These are phyloP conservation scores for Chironomus tepperi DNA, from an alignment of 1,140 invertebrate genomes.

Conservation along the genomic window DNA sequence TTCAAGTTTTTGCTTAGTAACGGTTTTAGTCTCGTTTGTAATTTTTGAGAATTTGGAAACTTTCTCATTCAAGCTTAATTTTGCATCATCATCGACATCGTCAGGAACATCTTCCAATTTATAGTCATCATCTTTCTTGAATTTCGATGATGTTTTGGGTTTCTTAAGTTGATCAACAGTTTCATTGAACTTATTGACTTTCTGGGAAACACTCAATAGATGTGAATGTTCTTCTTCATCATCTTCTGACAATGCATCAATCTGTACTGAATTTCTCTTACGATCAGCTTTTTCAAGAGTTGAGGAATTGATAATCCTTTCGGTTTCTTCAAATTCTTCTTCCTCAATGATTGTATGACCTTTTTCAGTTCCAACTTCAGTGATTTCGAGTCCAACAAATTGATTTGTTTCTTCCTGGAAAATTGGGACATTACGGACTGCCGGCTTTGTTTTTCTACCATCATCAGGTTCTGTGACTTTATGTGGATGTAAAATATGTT, in stretches of 20 bases:
- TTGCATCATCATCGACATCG: slow-evolving; percentile 50
- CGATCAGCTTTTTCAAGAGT: slow-evolving; percentile 14
- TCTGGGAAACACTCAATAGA: slow-evolving; percentile 50
- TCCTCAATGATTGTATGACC: slow-evolving; percentile 24
- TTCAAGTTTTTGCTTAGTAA: slow-evolving; percentile 39
- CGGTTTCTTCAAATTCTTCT: slow-evolving; percentile 19
- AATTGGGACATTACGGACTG: slow-evolving; percentile 39
- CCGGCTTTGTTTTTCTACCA: slow-evolving; percentile 39
- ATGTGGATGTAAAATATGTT: slow-evolving; percentile 57
- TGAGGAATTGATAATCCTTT: slow-evolving; percentile 10
- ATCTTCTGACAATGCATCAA: not conserved
- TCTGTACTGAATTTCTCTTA: not conserved
- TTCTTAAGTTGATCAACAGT: slow-evolving; percentile 39
- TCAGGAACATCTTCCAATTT: slow-evolving; percentile 37
- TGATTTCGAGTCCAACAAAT: slow-evolving; percentile 37
- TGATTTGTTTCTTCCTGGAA: slow-evolving; percentile 37
- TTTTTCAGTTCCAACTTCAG: slow-evolving; percentile 31
- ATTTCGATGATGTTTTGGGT: slow-evolving; percentile 34
- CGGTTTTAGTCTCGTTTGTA: slow-evolving; percentile 47
- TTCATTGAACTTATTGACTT: slow-evolving; percentile 49
- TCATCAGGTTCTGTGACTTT: slow-evolving; percentile 62
- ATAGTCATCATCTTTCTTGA: slow-evolving; percentile 29
- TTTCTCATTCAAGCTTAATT: slow-evolving; percentile 56
- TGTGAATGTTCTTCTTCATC: slow-evolving; percentile 41
- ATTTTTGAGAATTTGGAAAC: slow-evolving; percentile 53